A percentile compares a stretch with the other conserved stretches of the same genome.
Conservation (phyloP, 2,888 invertebrate species). For the Erpobdella octoculata region DNA sequence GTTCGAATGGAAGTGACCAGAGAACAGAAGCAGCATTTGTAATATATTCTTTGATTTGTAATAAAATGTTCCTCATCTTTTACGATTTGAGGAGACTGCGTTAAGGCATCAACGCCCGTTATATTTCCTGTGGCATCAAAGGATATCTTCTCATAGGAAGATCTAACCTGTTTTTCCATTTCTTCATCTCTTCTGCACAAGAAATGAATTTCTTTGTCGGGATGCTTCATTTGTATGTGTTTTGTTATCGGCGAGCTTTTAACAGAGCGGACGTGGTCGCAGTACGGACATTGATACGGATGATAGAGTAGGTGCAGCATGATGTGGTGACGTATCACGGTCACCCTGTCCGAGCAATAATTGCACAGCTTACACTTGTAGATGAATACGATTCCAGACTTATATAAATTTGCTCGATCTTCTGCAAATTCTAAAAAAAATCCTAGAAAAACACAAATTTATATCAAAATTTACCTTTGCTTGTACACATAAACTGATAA, state of each 20-base stretch:
- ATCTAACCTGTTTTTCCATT: conserved; percentile 29
- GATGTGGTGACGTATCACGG: conserved; percentile 34
- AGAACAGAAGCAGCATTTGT: conserved; percentile 33
- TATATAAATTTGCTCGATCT: background rate
- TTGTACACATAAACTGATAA: background rate
- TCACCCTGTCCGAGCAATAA: conserved; percentile 26
- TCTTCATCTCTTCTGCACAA: conserved; percentile 21
- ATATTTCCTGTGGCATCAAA: conserved; percentile 13
- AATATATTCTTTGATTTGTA: conserved; percentile 12
- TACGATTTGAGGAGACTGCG: background rate
- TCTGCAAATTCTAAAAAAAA: background rate
- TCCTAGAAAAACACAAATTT: background rate
- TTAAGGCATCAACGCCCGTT: background rate
- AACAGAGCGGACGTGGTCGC: conserved; percentile 22
- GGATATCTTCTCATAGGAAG: conserved; percentile 22
- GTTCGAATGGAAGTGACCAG: conserved; percentile 28
- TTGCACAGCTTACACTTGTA: conserved; percentile 31
- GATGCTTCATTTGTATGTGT: conserved; percentile 31
- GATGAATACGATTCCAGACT: background rate
- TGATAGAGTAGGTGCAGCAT: conserved; percentile 34
- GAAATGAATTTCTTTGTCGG: conserved; percentile 19
- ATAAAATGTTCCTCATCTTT: background rate
- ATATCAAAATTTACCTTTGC: background rate
- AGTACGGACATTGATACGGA: conserved; percentile 33
- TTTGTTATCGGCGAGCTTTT: conserved; percentile 31